These are phyloP conservation scores for Xenus cinereus DNA, from an alignment of 2,113 vertebrate genomes.

Conservation along the genomic window DNA sequence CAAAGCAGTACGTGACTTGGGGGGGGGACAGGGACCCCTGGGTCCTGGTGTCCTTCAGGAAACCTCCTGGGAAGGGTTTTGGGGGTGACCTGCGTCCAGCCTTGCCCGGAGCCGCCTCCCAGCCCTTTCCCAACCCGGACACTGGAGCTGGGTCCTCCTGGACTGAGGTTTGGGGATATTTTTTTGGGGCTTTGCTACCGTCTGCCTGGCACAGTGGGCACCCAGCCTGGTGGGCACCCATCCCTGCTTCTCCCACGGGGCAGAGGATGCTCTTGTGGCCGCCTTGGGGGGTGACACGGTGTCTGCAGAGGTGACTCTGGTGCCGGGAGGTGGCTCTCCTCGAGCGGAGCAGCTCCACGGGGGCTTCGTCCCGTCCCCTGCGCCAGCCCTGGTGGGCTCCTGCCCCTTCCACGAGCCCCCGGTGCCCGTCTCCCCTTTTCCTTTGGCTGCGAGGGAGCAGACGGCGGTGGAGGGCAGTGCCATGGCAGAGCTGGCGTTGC, in stretches of 20 bases:
- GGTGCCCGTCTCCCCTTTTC: not conserved
- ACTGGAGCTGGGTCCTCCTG: rapidly evolving
- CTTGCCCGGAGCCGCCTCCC: rapidly evolving
- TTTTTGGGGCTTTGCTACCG: not conserved
- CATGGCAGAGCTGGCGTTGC: not conserved
- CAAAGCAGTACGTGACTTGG: not conserved
- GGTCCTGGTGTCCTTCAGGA: not conserved
- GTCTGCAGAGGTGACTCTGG: not conserved
- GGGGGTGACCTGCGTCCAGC: not conserved
- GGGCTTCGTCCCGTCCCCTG: not conserved
- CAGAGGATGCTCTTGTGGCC: rapidly evolving
- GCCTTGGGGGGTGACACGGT: not conserved
- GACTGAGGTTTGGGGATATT: not conserved
- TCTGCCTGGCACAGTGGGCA: not conserved
- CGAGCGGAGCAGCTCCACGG: not conserved
- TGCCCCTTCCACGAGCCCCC: not conserved
- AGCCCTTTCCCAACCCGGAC: not conserved
- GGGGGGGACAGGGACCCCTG: not conserved
- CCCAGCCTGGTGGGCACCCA: not conserved
- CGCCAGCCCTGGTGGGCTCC: too few relatives aligned
- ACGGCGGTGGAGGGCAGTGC: not conserved
- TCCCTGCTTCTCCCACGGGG: not conserved
- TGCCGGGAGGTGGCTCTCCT: not conserved
- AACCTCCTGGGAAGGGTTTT: rapidly evolving
- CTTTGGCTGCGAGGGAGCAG: too few relatives aligned